Evolutionary conservation across 2,888 invertebrate genomes (phyloP).

Genomic region (Acleris literana): DNA sequence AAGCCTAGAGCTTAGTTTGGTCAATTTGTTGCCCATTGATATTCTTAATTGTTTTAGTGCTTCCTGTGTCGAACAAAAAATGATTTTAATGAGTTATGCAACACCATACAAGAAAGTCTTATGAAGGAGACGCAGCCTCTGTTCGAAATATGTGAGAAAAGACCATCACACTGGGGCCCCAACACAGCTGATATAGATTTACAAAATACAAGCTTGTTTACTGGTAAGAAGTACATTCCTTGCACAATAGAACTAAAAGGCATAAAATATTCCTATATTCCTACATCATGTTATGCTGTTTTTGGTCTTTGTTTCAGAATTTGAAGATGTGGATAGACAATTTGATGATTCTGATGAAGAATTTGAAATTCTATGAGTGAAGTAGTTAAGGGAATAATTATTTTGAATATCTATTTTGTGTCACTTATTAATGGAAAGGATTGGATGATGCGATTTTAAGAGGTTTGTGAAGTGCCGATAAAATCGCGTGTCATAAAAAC

Average conservation of each 20-base stretch:
- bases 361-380: conserved; percentile 89
- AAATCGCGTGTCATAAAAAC: too few species aligned
- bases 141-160: conserved; percentile 92
- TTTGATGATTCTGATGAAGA: conserved; percentile 91
- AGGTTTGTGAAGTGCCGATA: too few species aligned
- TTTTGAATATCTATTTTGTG: neutral
- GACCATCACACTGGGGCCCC: conserved; percentile 90
- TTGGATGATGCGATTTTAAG: too few species aligned
- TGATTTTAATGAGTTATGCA: conserved; percentile 91
- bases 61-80: conserved; percentile 93
- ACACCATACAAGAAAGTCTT: conserved; percentile 86
- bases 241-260: too few species aligned
- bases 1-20: too few species aligned
- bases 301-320: conserved; percentile 75
- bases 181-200: conserved; percentile 65
- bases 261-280: too few species aligned
- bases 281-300: too few species aligned
- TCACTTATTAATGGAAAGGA: too few species aligned
- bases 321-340: conserved; percentile 84
- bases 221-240: conserved; percentile 53
- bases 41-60: conserved; percentile 84
- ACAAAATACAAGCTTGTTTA: conserved; percentile 68
- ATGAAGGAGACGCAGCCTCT: conserved; percentile 90
- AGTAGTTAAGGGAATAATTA: conserved; percentile 20
- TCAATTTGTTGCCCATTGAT: too few species aligned